A percentile compares a stretch with the other conserved stretches of the same genome.
Evolutionary conservation across 2,888 invertebrate species (phyloP).

Genomic region (Meghimatium bilineatum): DNA sequence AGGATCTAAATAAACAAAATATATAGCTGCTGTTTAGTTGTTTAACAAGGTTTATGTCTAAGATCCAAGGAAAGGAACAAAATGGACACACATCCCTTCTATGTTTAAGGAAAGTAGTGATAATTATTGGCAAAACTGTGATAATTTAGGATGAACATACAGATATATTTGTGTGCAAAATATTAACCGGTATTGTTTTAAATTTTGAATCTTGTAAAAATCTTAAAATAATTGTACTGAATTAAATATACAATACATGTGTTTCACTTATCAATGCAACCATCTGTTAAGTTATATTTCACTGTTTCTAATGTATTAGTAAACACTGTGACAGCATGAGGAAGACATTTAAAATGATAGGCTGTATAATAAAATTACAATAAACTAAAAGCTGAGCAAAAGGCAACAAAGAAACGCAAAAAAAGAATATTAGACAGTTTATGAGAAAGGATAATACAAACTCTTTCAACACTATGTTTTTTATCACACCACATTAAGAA

Average conservation of each 20-base stretch:
- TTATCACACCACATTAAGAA: not conserved
- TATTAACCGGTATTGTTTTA: no score
- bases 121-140: no score
- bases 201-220: not conserved
- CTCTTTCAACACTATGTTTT: not conserved
- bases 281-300: not conserved
- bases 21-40: no score
- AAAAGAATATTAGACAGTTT: not conserved
- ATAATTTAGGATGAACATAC: no score
- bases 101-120: no score
- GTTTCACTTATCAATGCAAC: not conserved
- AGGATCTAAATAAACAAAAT: no score
- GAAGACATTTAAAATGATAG: conserved; percentile 6
- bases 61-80: no score
- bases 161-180: no score
- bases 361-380: not conserved
- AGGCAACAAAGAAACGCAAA: not conserved
- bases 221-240: not conserved
- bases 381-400: conserved; percentile 1
- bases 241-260: not conserved
- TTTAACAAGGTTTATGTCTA: no score
- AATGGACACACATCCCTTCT: no score
- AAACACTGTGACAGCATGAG: not conserved
- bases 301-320: not conserved
- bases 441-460: not conserved